These are phyloP conservation scores for Chrysoperla carnea DNA, from an alignment of 1,140 invertebrate genomes.

Conservation along the genomic window DNA sequence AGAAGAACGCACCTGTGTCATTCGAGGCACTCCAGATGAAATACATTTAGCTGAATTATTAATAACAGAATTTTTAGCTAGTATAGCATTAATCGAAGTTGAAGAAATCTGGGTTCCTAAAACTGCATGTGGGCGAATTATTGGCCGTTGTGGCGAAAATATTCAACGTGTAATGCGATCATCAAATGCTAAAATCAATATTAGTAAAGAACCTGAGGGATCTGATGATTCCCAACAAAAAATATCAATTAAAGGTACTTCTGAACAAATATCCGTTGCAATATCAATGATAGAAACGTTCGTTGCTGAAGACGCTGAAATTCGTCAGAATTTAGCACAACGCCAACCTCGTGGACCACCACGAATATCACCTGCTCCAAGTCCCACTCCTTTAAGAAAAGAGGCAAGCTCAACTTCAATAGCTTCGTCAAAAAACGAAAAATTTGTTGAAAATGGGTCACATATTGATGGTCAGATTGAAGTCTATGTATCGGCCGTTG, in stretches of 20 bases:
- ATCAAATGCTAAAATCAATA: constrained; percentile 41
- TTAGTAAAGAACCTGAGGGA: constrained; percentile 11
- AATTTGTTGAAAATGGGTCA: constrained; percentile 11
- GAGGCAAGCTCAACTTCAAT: background rate
- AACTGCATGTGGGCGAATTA: constrained; percentile 42
- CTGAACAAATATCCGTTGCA: constrained; percentile 32
- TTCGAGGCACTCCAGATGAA: constrained; percentile 38
- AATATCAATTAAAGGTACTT: constrained; percentile 19
- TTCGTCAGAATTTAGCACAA: constrained; percentile 23
- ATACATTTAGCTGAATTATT: constrained; percentile 48
- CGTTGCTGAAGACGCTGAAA: constrained; percentile 31
- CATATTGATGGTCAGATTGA: constrained; percentile 40
- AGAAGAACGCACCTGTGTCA: constrained; percentile 38
- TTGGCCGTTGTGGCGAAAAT: constrained; percentile 47
- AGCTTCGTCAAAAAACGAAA: background rate
- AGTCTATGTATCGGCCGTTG: constrained; percentile 65
- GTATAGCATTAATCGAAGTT: constrained; percentile 42
- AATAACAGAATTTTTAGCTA: constrained; percentile 49
- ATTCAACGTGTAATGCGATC: constrained; percentile 45
- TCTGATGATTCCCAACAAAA: constrained; percentile 10
- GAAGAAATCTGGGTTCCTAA: constrained; percentile 44
- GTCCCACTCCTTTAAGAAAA: background rate
- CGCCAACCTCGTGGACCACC: constrained; percentile 28
- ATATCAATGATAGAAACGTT: constrained; percentile 37
- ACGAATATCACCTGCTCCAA: constrained; percentile 13